Conservation (phyloP, 1,140 invertebrate species). For the Drosophila yakuba region DNA sequence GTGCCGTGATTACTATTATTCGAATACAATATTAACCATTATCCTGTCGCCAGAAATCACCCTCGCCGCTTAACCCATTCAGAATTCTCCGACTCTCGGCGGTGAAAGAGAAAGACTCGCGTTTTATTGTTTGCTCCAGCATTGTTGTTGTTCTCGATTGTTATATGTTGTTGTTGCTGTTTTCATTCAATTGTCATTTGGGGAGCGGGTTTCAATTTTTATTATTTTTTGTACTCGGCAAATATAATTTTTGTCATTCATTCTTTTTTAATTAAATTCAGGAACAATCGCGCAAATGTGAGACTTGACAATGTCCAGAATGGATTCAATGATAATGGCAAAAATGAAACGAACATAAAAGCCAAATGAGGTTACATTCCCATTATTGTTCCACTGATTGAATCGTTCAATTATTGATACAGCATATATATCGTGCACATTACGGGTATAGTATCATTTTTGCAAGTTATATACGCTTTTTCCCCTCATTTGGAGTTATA, state of each 20-base stretch:
- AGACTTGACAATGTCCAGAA: conserved; percentile 62
- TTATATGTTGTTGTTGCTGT: conserved; percentile 41
- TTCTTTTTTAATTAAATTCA: conserved; percentile 78
- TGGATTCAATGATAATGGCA: conserved; percentile 64
- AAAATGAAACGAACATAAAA: conserved; percentile 44
- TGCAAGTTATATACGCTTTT: conserved; percentile 20
- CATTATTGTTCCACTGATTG: conserved; percentile 54
- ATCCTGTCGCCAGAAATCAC: conserved; percentile 41
- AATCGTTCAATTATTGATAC: conserved; percentile 61
- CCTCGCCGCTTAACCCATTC: conserved; percentile 48
- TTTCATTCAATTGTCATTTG: conserved; percentile 78
- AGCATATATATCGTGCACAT: conserved; percentile 11
- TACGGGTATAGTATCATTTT: conserved; percentile 22
- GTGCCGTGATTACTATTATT: conserved; percentile 23
- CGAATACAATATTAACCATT: conserved; percentile 30
- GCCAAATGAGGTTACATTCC: conserved; percentile 51
- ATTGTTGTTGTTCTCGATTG: conserved; percentile 64
- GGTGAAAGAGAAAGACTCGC: conserved; percentile 45
- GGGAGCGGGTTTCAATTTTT: conserved; percentile 44
- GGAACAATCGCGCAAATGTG: conserved; percentile 68
- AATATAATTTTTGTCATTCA: conserved; percentile 52
- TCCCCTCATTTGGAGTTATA: conserved; percentile 5
- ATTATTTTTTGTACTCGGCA: conserved; percentile 23
- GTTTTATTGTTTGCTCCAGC: conserved; percentile 53
- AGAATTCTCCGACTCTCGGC: conserved; percentile 20